Base-by-base conservation (phyloP, 1,140 invertebrate genomes). In the Dreissena polymorpha region DNA sequence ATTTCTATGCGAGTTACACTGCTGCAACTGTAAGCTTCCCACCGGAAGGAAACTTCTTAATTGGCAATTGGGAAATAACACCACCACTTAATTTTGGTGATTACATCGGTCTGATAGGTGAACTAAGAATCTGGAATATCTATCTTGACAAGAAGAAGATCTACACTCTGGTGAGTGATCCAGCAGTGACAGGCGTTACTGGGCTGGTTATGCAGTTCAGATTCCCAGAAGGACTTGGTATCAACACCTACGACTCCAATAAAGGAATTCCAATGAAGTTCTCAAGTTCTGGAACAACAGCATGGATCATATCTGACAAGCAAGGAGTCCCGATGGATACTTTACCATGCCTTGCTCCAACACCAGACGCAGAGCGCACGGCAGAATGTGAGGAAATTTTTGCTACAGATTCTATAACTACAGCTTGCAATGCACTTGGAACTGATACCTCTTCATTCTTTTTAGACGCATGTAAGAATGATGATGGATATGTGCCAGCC, bases 71-170 rank as follows among this genome's bases (percentile, higher is more conserved):
- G 77, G 70, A 68, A 21, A 71, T 74, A 7, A 49, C 51, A 13
- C 71, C 72, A 57, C 72, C 73, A 55, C n/a, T 83, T 13, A 49
- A 70, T 10, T 76, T 76, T 55, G 67, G 68, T 18, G 51, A 21
- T 68, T 86, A 77, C 50, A 21, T 65, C 63, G 85, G 85, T 0
- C 29, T 74, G 6, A 70, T 86, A 23, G 85, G 83, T 27, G 76
- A 85, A 68, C 29, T 86, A 8, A 64, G 83, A 49, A 50, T 86
- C 23, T 86, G 85, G 85, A 85, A 86, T 73, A 68, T 76, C 14
- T 67, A 29, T 49, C 63, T 86, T 21, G 53, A 75, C 21, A 68
- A 57, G 18, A 29, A 80, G 14, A 60, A 81, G 39, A 51, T 81
- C 1, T 73, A 80, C 18, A 73, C 70, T 25, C 69, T 72, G 27